Conservation (phyloP, 2,797 vertebrate genomes). For the Scolopax rusticola region DNA sequence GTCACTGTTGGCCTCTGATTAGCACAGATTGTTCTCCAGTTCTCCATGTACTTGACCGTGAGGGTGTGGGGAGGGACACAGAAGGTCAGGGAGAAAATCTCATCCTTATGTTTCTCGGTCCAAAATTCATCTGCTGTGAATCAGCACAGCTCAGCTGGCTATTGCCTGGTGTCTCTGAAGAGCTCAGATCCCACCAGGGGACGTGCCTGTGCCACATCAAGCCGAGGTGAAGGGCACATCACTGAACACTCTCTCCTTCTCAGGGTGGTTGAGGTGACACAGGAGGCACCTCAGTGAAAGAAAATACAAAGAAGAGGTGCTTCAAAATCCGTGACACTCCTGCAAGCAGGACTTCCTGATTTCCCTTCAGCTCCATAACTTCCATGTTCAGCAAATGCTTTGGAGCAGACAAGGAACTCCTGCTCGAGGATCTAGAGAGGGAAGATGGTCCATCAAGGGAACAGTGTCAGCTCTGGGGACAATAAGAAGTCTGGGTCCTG, state of each 20-base stretch:
- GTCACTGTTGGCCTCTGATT: neutral
- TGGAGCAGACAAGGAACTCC: neutral
- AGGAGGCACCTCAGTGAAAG: neutral
- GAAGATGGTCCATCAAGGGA: neutral
- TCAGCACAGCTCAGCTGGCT: neutral
- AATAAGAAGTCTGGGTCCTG: constrained; percentile 1
- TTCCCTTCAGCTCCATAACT: neutral
- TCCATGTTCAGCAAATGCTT: neutral
- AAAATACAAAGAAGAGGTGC: neutral
- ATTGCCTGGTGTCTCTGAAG: neutral
- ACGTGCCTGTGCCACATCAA: neutral
- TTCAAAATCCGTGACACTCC: neutral
- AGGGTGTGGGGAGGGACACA: neutral
- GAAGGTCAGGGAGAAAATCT: neutral
- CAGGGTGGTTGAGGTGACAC: neutral
- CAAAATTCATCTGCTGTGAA: neutral
- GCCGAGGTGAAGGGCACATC: neutral
- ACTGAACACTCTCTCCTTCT: neutral
- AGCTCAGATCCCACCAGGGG: neutral
- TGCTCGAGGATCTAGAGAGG: neutral
- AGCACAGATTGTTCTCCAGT: neutral
- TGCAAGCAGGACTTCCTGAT: neutral
- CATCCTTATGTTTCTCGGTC: neutral
- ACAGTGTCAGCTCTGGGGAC: neutral
- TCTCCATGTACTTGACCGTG: neutral